These are phyloP conservation scores for Mormyrus proboscirostris DNA, from an alignment of 2,797 vertebrate genomes.

Conservation along the genomic window DNA sequence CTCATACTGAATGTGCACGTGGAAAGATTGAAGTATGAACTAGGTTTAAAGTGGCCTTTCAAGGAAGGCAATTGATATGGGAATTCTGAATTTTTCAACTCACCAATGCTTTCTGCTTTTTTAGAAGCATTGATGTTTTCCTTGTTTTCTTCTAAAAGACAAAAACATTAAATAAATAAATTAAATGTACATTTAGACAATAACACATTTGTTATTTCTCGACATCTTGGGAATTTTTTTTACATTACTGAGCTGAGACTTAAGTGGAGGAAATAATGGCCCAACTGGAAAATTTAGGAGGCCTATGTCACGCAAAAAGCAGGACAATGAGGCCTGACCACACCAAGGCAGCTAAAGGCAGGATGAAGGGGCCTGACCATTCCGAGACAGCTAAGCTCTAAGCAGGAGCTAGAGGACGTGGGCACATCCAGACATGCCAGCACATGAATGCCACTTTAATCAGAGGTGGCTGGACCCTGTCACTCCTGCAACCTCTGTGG, in stretches of 20 bases:
- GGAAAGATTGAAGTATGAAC: background rate
- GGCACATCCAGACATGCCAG: background rate
- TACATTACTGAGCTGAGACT: background rate
- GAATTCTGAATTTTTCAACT: background rate
- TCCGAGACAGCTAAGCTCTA: background rate
- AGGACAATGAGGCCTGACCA: background rate
- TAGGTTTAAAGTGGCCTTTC: background rate
- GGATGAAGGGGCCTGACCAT: too few relatives aligned
- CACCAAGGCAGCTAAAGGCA: background rate
- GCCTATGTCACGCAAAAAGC: background rate
- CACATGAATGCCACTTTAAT: background rate
- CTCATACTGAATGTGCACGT: background rate
- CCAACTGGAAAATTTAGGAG: background rate
- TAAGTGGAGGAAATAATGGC: background rate
- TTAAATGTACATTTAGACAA: background rate
- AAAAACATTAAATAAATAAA: background rate
- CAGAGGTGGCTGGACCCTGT: background rate
- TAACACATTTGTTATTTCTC: background rate
- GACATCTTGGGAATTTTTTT: background rate
- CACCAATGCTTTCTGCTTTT: constrained; percentile 16
- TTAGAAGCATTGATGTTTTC: constrained; percentile 15
- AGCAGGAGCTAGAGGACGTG: background rate
- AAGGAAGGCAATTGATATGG: background rate
- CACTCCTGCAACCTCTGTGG: background rate
- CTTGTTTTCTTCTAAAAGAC: constrained; percentile 21